Evolutionary conservation across 1,140 invertebrate species (phyloP).

Genomic region (Potamilus streckersoni): DNA sequence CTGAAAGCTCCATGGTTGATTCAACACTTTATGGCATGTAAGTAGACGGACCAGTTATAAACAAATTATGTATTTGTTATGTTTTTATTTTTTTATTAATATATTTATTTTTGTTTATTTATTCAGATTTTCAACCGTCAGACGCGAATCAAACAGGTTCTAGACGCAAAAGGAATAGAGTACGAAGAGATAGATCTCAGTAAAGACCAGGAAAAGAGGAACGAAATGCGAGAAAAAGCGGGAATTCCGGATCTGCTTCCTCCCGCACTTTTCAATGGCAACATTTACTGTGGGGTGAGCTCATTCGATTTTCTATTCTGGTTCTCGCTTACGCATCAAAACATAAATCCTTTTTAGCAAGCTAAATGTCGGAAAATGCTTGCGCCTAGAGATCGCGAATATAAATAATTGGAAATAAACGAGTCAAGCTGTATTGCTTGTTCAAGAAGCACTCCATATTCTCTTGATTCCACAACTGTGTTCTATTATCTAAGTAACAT

Average conservation of each 20-base stretch:
- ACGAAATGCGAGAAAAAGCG: constrained; percentile 43
- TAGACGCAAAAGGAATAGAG: constrained; percentile 41
- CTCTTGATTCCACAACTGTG: background rate
- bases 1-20: no score
- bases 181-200: constrained; percentile 42
- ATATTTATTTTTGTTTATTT: background rate
- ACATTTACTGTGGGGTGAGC: constrained; percentile 46
- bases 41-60: no score
- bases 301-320: background rate
- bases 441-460: background rate
- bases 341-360: background rate
- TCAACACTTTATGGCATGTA: no score
- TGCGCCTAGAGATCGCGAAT: background rate
- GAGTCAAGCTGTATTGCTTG: background rate
- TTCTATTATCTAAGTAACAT: background rate
- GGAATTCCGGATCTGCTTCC: constrained; percentile 42
- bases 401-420: background rate
- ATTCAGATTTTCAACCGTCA: constrained; percentile 45
- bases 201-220: constrained; percentile 34
- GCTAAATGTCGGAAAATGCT: background rate
- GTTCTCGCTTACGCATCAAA: background rate
- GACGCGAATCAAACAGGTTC: constrained; percentile 41
- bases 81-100: no score
- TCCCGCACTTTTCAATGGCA: constrained; percentile 46
- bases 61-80: no score